These are phyloP conservation scores for Tillus elongatus DNA, from an alignment of 2,888 invertebrate species.

Conservation along the genomic window DNA sequence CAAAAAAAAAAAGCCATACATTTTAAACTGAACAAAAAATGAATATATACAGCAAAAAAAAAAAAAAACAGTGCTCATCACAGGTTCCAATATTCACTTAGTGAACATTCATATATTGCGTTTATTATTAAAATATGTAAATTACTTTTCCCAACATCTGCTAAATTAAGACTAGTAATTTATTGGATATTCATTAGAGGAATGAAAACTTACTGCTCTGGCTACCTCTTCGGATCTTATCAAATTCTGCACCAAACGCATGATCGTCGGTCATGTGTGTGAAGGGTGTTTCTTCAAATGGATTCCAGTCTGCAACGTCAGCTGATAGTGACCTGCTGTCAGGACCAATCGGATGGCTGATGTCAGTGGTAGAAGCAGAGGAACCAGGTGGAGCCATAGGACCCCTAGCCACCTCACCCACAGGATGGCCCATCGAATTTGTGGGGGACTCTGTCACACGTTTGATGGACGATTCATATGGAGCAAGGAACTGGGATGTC, in stretches of 20 bases:
- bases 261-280: constrained; percentile 70
- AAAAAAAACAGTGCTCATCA: no score
- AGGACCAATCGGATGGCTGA: constrained; percentile 31
- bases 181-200: no score
- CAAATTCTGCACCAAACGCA: constrained; percentile 75
- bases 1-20: constrained; percentile 8
- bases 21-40: not conserved
- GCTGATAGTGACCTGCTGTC: constrained; percentile 42
- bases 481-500: constrained; percentile 65
- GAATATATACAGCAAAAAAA: no score
- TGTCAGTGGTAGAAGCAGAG: constrained; percentile 39
- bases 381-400: constrained; percentile 33
- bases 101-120: no score
- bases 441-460: constrained; percentile 40
- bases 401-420: constrained; percentile 20
- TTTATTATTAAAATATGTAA: no score
- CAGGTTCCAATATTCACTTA: no score
- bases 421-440: constrained; percentile 27
- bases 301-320: constrained; percentile 71
- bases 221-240: constrained; percentile 68
- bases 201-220: constrained; percentile 58
- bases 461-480: constrained; percentile 60
- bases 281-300: constrained; percentile 67
- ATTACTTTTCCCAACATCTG: no score
- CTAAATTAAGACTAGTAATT: no score